Evolutionary conservation across 2,797 vertebrate genomes (phyloP), one percentile per base, ranked within the genome.

Genomic region (Megaceryle alcyon): DNA sequence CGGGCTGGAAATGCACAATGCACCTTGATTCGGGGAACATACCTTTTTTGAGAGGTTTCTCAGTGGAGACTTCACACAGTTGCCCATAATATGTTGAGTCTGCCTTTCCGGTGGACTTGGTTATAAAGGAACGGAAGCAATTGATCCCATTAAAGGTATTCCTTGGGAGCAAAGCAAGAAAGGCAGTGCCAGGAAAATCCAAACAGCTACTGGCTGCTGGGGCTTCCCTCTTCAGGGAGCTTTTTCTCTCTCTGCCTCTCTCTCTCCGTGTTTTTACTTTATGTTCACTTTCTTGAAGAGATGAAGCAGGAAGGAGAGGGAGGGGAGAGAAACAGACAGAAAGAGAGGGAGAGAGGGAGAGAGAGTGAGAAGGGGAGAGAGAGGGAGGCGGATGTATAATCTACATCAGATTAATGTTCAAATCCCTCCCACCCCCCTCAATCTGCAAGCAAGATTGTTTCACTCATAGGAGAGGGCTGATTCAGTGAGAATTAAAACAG

Each of bases 41-140:
- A 99, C 99, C 99, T 99, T 99, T 98, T 99, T 99, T 85, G 98
- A 99, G 98, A 99, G 98, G 97, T 98, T 98, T 98, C 98, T 99
- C 97, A 99, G 98, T 96, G 99, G 98, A 96, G 99, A 99, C 98
- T 99, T 99, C 98, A 99, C 98, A 98, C 99, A 99, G 98, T 99
- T 99, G 97, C 99, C 99, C 99, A 99, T 99, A 95, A 97, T 98
- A 98, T 96, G 95, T 86, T 94, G 97, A 97, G 73, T 93, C 91
- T 94, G 97, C 97, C 97, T 96, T 97, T 94, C 90, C 95, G 61
- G 56, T 76, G 92, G 85, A 91, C 96, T 95, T 94, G 96, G 78
- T 97, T 96, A 97, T 88, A 97, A 96, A 94, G 94, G 95, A 96
- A 96, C 94, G 70, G 94, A 96, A 96, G 97, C 96, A 96, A 94